Evolutionary conservation across 2,113 vertebrate species (phyloP).

Genomic region (Ammospiza caudacuta): DNA sequence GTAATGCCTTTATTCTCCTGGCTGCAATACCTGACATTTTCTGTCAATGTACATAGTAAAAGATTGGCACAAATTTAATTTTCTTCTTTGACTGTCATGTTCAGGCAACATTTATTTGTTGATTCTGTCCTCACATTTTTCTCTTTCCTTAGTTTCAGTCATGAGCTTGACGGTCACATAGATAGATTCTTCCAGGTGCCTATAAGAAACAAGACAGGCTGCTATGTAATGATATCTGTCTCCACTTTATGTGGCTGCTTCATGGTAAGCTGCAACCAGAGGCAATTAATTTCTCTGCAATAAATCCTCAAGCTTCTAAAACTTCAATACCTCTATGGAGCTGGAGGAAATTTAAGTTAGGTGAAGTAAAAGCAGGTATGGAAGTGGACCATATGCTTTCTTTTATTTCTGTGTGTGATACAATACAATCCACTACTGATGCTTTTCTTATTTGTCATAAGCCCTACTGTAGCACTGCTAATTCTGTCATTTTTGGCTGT

Average conservation of each 20-base stretch:
- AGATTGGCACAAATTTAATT: neutral
- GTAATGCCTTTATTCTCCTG: neutral
- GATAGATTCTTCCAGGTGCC: neutral
- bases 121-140: neutral
- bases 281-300: neutral
- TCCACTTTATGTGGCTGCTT: neutral
- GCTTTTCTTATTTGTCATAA: conserved; percentile 62
- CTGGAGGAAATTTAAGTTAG: neutral
- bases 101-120: neutral
- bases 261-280: neutral
- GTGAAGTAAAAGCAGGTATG: neutral
- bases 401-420: neutral
- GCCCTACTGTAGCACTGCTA: conserved; percentile 65
- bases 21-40: neutral
- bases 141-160: neutral
- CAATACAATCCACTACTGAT: neutral
- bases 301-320: neutral
- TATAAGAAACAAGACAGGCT: neutral
- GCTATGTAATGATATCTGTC: neutral
- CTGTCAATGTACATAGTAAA: neutral
- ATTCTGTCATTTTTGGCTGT: conserved; percentile 70
- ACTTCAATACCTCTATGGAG: neutral
- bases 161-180: accelerated
- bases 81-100: neutral
- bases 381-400: neutral